Conservation (phyloP, 2,888 invertebrate species). For the Oligia latruncula region DNA sequence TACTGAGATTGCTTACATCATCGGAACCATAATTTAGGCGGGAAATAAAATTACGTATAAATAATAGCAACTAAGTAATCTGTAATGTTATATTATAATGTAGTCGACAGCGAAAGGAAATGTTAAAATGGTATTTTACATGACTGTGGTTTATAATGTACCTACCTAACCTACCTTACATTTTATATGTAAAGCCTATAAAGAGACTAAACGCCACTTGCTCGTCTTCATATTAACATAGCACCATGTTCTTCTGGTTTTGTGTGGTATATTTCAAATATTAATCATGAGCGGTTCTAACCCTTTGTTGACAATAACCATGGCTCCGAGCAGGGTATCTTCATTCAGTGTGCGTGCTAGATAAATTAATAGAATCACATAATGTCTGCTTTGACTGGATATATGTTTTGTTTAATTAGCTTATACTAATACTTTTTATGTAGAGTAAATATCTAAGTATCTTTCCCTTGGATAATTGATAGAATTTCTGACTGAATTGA, state of each 20-base stretch:
- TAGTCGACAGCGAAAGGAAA: constrained; percentile 49
- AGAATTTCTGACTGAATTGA: not conserved
- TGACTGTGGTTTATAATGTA: constrained; percentile 40
- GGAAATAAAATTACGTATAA: constrained; percentile 76
- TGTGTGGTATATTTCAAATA: constrained; percentile 23
- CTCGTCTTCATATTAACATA: not conserved
- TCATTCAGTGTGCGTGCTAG: constrained; percentile 14
- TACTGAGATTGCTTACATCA: constrained; percentile 85
- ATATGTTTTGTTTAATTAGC: too few species aligned
- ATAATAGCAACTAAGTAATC: constrained; percentile 46
- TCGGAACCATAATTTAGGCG: constrained; percentile 83
- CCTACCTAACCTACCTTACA: constrained; percentile 32
- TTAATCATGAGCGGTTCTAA: constrained; percentile 12
- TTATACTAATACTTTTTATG: not conserved
- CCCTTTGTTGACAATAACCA: constrained; percentile 52
- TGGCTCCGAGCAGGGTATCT: constrained; percentile 23
- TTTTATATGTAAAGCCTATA: constrained; percentile 31
- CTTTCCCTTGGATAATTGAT: not conserved
- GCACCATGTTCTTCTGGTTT: constrained; percentile 14
- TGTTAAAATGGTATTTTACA: constrained; percentile 53
- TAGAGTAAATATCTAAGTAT: not conserved
- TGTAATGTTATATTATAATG: constrained; percentile 45
- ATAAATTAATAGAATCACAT: constrained; percentile 1
- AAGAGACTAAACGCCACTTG: constrained; percentile 29
- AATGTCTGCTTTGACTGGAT: constrained; percentile 2